Evolutionary conservation across 2,888 invertebrate species (phyloP).

Genomic region (Aleiodes leptofemur): DNA sequence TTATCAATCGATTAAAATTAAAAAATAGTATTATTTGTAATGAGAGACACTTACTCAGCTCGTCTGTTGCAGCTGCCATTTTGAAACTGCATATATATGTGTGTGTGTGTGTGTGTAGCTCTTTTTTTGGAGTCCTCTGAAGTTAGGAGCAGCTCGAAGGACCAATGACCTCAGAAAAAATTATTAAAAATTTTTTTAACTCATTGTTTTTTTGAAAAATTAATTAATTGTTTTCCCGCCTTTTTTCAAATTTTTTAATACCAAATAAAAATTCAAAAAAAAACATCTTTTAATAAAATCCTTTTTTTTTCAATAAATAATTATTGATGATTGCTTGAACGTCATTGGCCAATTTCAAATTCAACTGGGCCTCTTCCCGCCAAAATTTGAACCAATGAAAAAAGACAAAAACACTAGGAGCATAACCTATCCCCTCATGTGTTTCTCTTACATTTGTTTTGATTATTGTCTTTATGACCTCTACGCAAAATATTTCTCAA

Average conservation of each 20-base stretch:
- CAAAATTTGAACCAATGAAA: slow-evolving; percentile 28
- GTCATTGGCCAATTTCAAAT: slow-evolving; percentile 39
- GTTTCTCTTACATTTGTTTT: neutral
- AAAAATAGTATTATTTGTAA: slow-evolving; percentile 48
- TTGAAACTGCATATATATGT: slow-evolving; percentile 37
- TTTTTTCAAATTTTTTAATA: too few species aligned
- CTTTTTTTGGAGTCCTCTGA: neutral
- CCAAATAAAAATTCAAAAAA: neutral
- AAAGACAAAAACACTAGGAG: neutral
- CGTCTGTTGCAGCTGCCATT: slow-evolving; percentile 72
- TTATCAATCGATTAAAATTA: neutral
- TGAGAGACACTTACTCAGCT: slow-evolving; percentile 68
- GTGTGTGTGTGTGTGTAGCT: neutral
- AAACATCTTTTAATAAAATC: neutral
- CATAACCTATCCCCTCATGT: slow-evolving; percentile 28
- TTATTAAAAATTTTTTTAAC: neutral
- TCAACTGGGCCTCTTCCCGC: neutral
- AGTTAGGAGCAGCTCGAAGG: neutral
- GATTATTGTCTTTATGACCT: slow-evolving; percentile 63
- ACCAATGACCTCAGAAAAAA: neutral
- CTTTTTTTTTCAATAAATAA: too few species aligned
- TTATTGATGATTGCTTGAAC: neutral
- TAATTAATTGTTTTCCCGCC: too few species aligned
- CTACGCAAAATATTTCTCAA: slow-evolving; percentile 57
- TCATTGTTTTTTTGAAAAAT: neutral